Conservation (phyloP, 2,113 vertebrate genomes). For the Nerophis lumbriciformis region DNA sequence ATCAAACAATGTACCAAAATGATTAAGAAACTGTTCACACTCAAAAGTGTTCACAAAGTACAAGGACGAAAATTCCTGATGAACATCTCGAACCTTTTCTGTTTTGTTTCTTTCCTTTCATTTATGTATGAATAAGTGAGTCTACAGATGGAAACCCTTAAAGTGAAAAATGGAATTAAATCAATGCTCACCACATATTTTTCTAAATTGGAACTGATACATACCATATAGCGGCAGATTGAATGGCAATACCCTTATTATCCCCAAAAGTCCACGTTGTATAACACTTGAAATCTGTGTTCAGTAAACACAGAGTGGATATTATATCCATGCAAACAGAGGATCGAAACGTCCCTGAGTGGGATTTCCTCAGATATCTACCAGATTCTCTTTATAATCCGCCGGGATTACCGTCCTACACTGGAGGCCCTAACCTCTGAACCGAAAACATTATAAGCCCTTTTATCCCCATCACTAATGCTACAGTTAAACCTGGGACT, state of each 20-base stretch:
- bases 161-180: too few species aligned
- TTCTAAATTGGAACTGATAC: too few species aligned
- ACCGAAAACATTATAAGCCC: conserved; percentile 58
- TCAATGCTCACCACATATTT: too few species aligned
- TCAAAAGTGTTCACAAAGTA: too few species aligned
- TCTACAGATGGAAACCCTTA: too few species aligned
- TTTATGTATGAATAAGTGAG: too few species aligned
- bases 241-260: neutral
- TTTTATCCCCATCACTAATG: conserved; percentile 52
- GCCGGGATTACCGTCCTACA: conserved; percentile 56
- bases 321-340: conserved; percentile 42
- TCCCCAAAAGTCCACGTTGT: neutral
- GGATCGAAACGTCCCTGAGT: conserved; percentile 44
- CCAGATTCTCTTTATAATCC: conserved; percentile 59
- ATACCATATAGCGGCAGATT: too few species aligned
- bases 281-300: conserved; percentile 30
- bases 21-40: too few species aligned
- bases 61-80: too few species aligned
- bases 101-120: too few species aligned
- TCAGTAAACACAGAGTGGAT: conserved; percentile 44
- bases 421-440: conserved; percentile 51
- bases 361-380: conserved; percentile 65
- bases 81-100: too few species aligned
- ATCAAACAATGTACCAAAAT: too few species aligned
- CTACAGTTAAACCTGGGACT: conserved; percentile 47